phyloP scores from a whole-genome alignment of 2,888 invertebrate genomes.

The Rotaria magnacalcarata region DNA sequence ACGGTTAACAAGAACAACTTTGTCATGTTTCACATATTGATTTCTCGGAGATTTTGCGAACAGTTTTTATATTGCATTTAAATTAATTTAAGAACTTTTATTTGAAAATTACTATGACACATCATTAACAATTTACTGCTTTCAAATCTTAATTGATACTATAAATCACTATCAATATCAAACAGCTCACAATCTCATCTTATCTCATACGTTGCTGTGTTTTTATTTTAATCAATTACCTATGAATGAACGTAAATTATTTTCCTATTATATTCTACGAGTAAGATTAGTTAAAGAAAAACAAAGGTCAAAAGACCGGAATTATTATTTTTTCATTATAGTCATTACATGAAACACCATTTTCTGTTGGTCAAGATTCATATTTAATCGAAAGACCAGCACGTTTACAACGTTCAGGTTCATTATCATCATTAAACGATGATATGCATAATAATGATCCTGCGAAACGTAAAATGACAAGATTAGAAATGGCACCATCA shows the following conservation, averaged over 20 bases:
- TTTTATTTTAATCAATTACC: slow-evolving; percentile 1
- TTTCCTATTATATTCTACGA: background rate
- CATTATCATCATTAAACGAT: background rate
- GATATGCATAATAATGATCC: background rate
- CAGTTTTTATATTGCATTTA: too few species aligned
- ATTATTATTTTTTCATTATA: background rate
- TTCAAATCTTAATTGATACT: background rate
- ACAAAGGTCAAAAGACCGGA: too few species aligned
- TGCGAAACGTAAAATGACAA: background rate
- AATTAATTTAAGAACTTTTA: background rate
- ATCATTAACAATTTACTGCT: background rate
- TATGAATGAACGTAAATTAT: background rate
- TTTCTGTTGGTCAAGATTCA: background rate
- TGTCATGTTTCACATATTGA: too few species aligned
- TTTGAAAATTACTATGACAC: background rate
- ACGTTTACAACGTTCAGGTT: slow-evolving; percentile 16
- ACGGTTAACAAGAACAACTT: background rate
- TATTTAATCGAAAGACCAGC: background rate
- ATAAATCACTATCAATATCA: background rate
- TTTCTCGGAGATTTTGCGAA: background rate
- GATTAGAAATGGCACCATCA: background rate
- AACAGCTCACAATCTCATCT: background rate
- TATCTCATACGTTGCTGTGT: background rate
- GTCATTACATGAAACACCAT: background rate
- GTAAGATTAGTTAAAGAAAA: background rate